Base-by-base conservation (phyloP, 2,113 vertebrate species). In the Peucedramus taeniatus region DNA sequence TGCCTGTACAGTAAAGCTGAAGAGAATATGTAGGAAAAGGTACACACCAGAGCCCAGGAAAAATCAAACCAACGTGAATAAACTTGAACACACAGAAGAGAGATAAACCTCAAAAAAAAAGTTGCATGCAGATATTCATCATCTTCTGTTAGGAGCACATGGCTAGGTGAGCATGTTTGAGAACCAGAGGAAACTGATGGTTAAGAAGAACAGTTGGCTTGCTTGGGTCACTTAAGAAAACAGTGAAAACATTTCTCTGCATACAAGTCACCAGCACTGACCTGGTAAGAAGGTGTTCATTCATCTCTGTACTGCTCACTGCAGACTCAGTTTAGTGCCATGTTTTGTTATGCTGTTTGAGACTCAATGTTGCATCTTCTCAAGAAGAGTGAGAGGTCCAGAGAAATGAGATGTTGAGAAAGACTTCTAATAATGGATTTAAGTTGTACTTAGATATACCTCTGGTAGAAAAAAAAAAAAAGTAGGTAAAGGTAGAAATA, bases 11-110 rank as follows among this genome's bases (percentile, higher is more conserved):
- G 60, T 7, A 61, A 56, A 77, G 19, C 10, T 65, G 68, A 60
- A 60, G 0, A 1, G 9, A 65, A 37, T 6, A 15, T 0, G 0
- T 6, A 28, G 37, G 20, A 61, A 81, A 21, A 31, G 14, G 13
- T 50, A 44, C 14, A 37, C 30, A 49, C 3, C 26, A n/a, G 28
- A 76, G 18, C 23, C 44, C 39, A 21, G 21, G 51, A 92, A 68
- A 63, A 82, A 42, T 37, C 61, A 82, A 78, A 88, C 6, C 22
- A 49, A 51, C 79, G 20, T 12, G 15, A 70, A 31, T 16, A 49
- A 61, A 70, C 22, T 3, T 65, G 33, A 81, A 50, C 9, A 13
- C 9, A 81, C 39, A 74, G 26, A 10, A 56, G 21, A 68, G 11
- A 5, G 0, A 8, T 15, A 87, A 37, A 65, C 13, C 20, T 49